Evolutionary conservation across 2,888 invertebrate genomes (phyloP).

Genomic region (Synergus laeviventris): DNA sequence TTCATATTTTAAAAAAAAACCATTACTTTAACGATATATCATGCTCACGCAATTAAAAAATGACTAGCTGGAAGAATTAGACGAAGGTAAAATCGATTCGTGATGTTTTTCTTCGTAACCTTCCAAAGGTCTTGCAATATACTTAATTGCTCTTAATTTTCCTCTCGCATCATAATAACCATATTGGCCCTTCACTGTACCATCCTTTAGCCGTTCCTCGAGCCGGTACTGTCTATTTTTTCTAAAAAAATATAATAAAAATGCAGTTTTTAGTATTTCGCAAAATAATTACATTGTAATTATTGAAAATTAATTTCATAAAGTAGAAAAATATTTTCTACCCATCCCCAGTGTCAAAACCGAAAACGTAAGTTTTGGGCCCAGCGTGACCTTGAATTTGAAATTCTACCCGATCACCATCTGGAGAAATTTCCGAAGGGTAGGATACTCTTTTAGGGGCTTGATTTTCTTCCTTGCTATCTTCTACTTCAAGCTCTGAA

Average conservation of each 20-base stretch:
- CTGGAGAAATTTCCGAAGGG: slow-evolving; percentile 53
- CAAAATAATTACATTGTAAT: slow-evolving; percentile 14
- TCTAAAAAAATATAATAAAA: slow-evolving; percentile 76
- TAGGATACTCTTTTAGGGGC: neutral
- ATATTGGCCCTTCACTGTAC: slow-evolving; percentile 87
- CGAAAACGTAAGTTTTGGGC: slow-evolving; percentile 89
- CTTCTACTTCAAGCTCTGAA: slow-evolving; percentile 44
- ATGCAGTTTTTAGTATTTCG: slow-evolving; percentile 36
- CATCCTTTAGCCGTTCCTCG: slow-evolving; percentile 87
- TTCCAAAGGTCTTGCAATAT: slow-evolving; percentile 83
- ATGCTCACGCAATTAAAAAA: neutral
- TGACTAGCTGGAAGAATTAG: neutral
- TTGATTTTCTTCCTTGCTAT: slow-evolving; percentile 20
- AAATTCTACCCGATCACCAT: slow-evolving; percentile 82
- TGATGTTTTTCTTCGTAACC: slow-evolving; percentile 80
- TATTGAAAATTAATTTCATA: slow-evolving; percentile 7
- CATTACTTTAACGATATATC: neutral
- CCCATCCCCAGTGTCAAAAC: slow-evolving; percentile 91
- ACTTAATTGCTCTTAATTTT: slow-evolving; percentile 86
- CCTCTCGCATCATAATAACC: slow-evolving; percentile 88
- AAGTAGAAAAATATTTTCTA: slow-evolving; percentile 74
- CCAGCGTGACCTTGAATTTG: slow-evolving; percentile 90
- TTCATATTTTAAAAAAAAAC: neutral
- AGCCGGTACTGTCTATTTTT: slow-evolving; percentile 88
- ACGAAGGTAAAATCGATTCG: slow-evolving; percentile 55